Conservation (phyloP, 2,113 vertebrate genomes). For the Collichthys lucidus region DNA sequence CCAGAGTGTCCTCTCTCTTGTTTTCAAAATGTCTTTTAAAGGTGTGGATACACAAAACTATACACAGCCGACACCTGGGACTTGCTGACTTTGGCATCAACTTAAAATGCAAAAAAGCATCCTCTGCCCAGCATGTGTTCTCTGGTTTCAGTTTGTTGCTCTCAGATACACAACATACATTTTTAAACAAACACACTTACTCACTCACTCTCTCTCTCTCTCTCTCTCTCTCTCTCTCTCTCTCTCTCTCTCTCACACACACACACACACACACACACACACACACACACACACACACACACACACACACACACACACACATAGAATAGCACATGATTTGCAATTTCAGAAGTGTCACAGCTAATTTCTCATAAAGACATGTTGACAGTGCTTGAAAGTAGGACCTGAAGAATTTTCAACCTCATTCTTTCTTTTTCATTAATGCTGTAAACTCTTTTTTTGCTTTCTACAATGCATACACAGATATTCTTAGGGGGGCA, state of each 20-base stretch:
- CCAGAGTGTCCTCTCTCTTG: conserved; percentile 15
- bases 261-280: conserved; percentile 14
- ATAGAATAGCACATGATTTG: conserved; percentile 28
- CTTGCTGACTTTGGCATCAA: conserved; percentile 54
- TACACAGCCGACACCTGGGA: conserved; percentile 28
- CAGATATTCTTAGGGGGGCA: conserved; percentile 7
- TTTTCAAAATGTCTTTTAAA: conserved; percentile 50
- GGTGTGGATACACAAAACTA: conserved; percentile 15
- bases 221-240: too few species aligned
- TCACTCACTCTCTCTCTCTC: neutral
- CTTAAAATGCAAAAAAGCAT: conserved; percentile 67
- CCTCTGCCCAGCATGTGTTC: conserved; percentile 48
- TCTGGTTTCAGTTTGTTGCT: conserved; percentile 32
- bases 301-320: conserved; percentile 7
- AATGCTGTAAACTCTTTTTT: conserved; percentile 30
- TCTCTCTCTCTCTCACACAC: neutral
- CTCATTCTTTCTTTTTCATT: neutral
- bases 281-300: conserved; percentile 7
- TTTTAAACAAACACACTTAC: conserved; percentile 6
- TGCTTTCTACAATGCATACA: conserved; percentile 17
- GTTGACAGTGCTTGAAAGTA: conserved; percentile 37
- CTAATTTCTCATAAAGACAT: conserved; percentile 39
- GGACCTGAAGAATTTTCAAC: neutral
- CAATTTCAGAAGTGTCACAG: conserved; percentile 37
- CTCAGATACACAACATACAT: neutral